These are phyloP conservation scores for Semotilus atromaculatus DNA, from an alignment of 2,797 vertebrate genomes.

Conservation along the genomic window DNA sequence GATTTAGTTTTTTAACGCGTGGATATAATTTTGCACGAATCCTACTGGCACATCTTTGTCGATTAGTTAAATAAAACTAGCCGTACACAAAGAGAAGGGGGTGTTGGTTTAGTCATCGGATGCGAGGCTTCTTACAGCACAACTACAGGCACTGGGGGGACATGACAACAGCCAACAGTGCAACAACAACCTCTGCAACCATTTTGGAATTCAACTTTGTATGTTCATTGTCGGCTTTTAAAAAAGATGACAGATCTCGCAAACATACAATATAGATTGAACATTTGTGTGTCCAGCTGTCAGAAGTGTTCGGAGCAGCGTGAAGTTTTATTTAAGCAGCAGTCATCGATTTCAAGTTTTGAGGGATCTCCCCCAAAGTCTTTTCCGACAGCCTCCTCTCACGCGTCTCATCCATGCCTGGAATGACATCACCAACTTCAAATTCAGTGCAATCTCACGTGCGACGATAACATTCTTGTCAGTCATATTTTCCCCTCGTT, in stretches of 20 bases:
- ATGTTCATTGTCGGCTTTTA: constrained; percentile 53
- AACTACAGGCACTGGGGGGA: constrained; percentile 99
- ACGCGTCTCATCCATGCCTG: constrained; percentile 51
- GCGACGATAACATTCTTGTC: background rate
- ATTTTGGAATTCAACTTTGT: constrained; percentile 94
- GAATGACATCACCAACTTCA: constrained; percentile 54
- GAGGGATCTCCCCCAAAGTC: constrained; percentile 59
- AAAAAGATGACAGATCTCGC: constrained; percentile 1
- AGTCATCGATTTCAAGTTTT: constrained; percentile 54
- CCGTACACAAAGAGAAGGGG: constrained; percentile 70
- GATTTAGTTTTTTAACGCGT: constrained; percentile 30
- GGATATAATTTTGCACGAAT: constrained; percentile 35
- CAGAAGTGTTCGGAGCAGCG: background rate
- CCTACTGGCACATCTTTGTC: constrained; percentile 27
- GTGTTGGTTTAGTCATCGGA: constrained; percentile 86
- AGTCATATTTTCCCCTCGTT: background rate
- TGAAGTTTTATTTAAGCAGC: background rate
- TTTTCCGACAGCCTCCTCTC: constrained; percentile 51
- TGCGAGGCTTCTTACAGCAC: constrained; percentile 97
- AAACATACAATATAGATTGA: background rate
- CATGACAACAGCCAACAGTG: constrained; percentile 94
- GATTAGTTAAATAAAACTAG: constrained; percentile 85
- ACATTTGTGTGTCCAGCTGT: background rate
- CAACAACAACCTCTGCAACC: constrained; percentile 99
- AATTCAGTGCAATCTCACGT: constrained; percentile 5